phyloP scores from a whole-genome alignment of 2,113 vertebrate species.

The Nanorana parkeri region DNA sequence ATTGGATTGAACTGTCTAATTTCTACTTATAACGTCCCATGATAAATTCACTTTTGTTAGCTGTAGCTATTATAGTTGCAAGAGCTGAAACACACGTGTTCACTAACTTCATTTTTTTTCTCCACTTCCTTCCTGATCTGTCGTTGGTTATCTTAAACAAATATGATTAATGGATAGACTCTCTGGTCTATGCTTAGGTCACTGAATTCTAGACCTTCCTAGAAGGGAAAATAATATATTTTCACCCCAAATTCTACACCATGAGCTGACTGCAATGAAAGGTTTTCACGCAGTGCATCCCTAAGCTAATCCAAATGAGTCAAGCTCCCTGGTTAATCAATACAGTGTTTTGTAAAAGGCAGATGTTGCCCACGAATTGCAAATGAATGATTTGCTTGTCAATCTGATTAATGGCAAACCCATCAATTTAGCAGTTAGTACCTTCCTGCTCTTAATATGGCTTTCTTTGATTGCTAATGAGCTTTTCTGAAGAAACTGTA shows the following conservation, averaged over 20 bases:
- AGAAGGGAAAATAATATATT: neutral
- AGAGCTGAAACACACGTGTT: neutral
- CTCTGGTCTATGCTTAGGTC: neutral
- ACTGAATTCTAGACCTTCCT: neutral
- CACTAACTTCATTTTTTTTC: neutral
- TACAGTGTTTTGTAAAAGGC: constrained; percentile 56
- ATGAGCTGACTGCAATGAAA: constrained; percentile 10
- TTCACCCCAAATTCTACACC: constrained; percentile 3
- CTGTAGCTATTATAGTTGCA: neutral
- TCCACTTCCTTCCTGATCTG: neutral
- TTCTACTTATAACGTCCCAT: neutral
- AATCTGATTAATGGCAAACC: constrained; percentile 56
- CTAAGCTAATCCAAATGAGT: constrained; percentile 50
- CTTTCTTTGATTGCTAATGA: constrained; percentile 58
- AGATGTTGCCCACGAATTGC: constrained; percentile 55
- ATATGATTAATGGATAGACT: neutral
- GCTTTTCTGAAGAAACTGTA: constrained; percentile 42
- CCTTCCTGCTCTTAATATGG: constrained; percentile 57
- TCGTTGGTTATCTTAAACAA: neutral
- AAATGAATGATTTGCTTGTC: constrained; percentile 59
- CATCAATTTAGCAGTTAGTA: constrained; percentile 57
- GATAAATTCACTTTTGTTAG: neutral
- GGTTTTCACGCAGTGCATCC: constrained; percentile 36
- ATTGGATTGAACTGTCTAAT: neutral
- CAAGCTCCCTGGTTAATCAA: constrained; percentile 53